Percentiles rank a stretch among this genome's conserved stretches.
phyloP scores from a whole-genome alignment of 2,797 vertebrate species.

The Melanotaenia parkinsoni region DNA sequence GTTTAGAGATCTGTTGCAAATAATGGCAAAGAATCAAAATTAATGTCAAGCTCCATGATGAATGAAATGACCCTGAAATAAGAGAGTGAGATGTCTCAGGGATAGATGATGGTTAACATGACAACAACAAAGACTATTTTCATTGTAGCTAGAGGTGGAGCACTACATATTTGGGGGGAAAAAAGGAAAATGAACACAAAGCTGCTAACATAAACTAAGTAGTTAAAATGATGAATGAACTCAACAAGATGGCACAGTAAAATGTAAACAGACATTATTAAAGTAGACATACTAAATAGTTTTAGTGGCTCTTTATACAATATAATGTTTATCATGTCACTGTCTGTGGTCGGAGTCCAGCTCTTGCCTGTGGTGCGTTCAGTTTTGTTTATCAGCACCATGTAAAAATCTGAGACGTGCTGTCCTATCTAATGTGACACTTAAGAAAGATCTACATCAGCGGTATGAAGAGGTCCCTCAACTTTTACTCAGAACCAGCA shows the following conservation, averaged over 20 bases:
- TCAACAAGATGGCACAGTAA: not conserved
- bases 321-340: not conserved
- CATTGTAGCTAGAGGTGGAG: not conserved
- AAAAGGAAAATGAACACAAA: not conserved
- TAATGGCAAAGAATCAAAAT: not conserved
- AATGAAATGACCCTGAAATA: not conserved
- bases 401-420: slow-evolving; percentile 22
- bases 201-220: not conserved
- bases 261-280: not conserved
- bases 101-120: not conserved
- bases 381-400: slow-evolving; percentile 32
- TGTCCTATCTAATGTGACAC: slow-evolving; percentile 49
- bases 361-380: slow-evolving; percentile 16
- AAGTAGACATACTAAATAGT: not conserved
- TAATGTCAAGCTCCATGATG: not conserved
- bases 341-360: not conserved
- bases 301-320: not conserved
- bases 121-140: not conserved
- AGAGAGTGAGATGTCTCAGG: not conserved
- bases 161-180: not conserved
- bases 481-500: not conserved
- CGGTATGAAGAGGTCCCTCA: slow-evolving; percentile 4
- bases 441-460: slow-evolving; percentile 22
- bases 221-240: not conserved
- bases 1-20: not conserved